Base-by-base conservation (phyloP, 2,888 invertebrate genomes). In the Drosophila robusta region DNA sequence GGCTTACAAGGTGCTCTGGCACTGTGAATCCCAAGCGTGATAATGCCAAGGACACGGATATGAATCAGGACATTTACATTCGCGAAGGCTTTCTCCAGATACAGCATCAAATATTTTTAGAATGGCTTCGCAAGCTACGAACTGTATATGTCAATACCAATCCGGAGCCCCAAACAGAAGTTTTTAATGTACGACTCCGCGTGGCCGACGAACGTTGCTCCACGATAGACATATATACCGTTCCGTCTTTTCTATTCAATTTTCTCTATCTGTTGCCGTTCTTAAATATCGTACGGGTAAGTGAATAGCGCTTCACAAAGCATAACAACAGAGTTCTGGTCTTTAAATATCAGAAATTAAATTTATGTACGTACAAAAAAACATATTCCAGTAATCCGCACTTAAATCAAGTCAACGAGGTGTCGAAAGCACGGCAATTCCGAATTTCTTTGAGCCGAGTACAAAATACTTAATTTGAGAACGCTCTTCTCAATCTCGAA, bases 51-150 rank as follows among this genome's bases (percentile, higher is more conserved):
- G 66, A 75, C 38, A 3, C 50, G 0, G 22, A 72, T 4, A 38
- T 26, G 0, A 39, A 76, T 14, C 77, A 72, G 44, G 90, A 91
- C 64, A 74, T 90, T n/a, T 90, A 90, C 47, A 75, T 87, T 41
- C 81, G 85, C 1, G 90, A 90, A 49, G 91, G 91, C 0, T 90
- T 90, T 45, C 74, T 90, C 1, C 91, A 90, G 55, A 41, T 90
- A 26, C 89, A 90, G 52, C 90, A 89, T 60, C 73, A 76, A 32
- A 62, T 90, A 29, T 90, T 90, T 68, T 0, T 73, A 0, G 75
- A 78, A 57, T 90, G 90, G 88, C 75, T 70, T 62, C 50, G 56
- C n/a, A 44, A 9, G 9, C 8, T 81, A n/a, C 50, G 45, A 5
- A 2, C 0, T 0, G 2, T n/a, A 0, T 1, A 49, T 26, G 12